These are phyloP conservation scores for Stenoptilia bipunctidactyla DNA, from an alignment of 2,888 invertebrate genomes.

Conservation along the genomic window DNA sequence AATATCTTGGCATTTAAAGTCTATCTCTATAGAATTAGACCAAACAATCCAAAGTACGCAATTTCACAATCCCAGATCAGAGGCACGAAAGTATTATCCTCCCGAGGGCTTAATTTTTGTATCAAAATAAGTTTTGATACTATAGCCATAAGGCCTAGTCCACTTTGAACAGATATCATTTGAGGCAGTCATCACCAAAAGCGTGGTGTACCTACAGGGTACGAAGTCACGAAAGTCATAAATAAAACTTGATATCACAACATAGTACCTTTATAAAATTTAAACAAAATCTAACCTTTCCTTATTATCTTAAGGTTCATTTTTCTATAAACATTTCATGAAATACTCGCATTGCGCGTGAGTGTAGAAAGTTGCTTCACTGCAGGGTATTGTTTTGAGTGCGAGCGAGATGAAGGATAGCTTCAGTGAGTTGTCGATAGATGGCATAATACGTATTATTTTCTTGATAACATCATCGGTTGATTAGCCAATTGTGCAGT, in stretches of 20 bases:
- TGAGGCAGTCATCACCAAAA: conserved; percentile 21
- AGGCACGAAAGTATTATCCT: not conserved
- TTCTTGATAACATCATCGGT: too few relatives aligned
- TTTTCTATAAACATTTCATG: conserved; percentile 11
- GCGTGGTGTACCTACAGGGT: conserved; percentile 31
- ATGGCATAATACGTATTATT: conserved; percentile 11
- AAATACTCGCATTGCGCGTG: conserved; percentile 54
- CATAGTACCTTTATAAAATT: not conserved
- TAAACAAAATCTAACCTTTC: not conserved
- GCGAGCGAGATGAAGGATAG: conserved; percentile 24
- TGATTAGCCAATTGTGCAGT: too few relatives aligned
- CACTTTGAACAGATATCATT: not conserved
- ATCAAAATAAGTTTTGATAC: not conserved
- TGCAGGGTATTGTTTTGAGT: conserved; percentile 8
- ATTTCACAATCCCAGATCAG: not conserved
- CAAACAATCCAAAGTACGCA: not conserved
- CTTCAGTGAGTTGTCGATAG: conserved; percentile 26
- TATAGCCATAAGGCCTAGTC: not conserved
- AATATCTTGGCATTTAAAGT: too few relatives aligned
- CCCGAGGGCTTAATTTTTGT: not conserved
- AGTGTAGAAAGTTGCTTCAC: conserved; percentile 33
- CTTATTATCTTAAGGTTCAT: not conserved
- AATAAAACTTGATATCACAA: conserved; percentile 33
- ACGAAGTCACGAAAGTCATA: conserved; percentile 58
- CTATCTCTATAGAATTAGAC: not conserved